These are phyloP conservation scores for Odontocerum albicorne DNA, from an alignment of 2,888 invertebrate genomes.

Conservation along the genomic window DNA sequence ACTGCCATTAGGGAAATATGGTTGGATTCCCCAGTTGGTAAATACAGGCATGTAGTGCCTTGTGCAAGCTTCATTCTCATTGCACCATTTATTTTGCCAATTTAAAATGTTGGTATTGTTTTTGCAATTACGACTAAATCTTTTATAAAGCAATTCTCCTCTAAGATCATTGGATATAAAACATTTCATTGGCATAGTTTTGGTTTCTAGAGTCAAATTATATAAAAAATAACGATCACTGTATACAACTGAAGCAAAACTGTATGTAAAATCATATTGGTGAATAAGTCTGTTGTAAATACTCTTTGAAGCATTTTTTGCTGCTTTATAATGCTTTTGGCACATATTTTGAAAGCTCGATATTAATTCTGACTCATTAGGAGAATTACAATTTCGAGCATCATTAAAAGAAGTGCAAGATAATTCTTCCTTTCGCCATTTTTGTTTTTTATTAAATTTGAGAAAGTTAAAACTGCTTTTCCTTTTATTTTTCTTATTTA, in stretches of 20 bases:
- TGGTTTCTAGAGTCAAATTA: conserved; percentile 45
- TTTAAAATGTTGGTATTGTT: conserved; percentile 28
- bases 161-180: conserved; percentile 31
- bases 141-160: conserved; percentile 27
- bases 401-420: conserved; percentile 20
- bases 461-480: conserved; percentile 26
- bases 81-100: conserved; percentile 11
- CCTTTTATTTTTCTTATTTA: conserved; percentile 17
- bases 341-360: conserved; percentile 34
- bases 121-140: conserved; percentile 30
- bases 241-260: conserved; percentile 49
- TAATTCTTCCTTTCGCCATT: conserved; percentile 8
- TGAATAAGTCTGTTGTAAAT: conserved; percentile 44
- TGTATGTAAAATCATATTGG: conserved; percentile 43
- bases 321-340: conserved; percentile 33
- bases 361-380: conserved; percentile 20
- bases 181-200: conserved; percentile 33
- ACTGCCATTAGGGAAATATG: conserved; percentile 28
- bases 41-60: conserved; percentile 36
- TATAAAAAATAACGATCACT: conserved; percentile 56
- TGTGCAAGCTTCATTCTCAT: conserved; percentile 12
- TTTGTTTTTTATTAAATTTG: conserved; percentile 23
- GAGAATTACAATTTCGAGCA: conserved; percentile 33
- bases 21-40: conserved; percentile 37
- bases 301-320: conserved; percentile 39